Base-by-base conservation (phyloP, 2,888 invertebrate genomes). In the Rotaria macrura region DNA sequence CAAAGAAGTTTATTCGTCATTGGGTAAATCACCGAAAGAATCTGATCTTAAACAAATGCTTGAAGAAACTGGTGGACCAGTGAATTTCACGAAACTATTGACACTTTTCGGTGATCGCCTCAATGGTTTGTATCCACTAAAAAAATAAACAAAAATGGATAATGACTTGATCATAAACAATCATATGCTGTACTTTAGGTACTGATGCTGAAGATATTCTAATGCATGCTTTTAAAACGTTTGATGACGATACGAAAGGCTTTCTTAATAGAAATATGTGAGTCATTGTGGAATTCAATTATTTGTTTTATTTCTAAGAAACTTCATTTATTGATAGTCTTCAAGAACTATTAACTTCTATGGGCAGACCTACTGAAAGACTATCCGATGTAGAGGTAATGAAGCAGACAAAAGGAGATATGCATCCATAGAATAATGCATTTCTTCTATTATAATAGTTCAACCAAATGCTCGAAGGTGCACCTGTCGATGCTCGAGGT, bases 181-280 rank as follows among this genome's bases (percentile, higher is more conserved):
- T n/a, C n/a, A n/a, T n/a, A n/a, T 17, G 2, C 7, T 74, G 17
- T 25, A n/a, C 43, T 43, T 23, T 34, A 85, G 85, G 86, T 87
- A 92, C 92, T 84, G 92, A 92, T 88, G 91, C 92, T 85, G 92
- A 92, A 87, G 90, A 90, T 85, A 90, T 91, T 55, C 89, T 92
- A 87, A 89, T 90, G 87, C 91, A 91, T 87, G 92, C 92, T 86
- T 92, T 92, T 89, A 90, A 90, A 87, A 92, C 92, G 91, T 92
- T 92, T 88, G 92, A 92, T 88, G 90, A 90, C 88, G 91, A 90
- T 54, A 90, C 54, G 34, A 85, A 79, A 47, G 86, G 86, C 17
- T 79, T n/a, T n/a, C 54, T 86, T 25, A 79, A 86, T 40, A 54
- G 83, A 54, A 84, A 86, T 43, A 12, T 49, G 86, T 86, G 79